These are phyloP conservation scores for Rhagonycha fulva DNA, from an alignment of 2,888 invertebrate species.

Conservation along the genomic window DNA sequence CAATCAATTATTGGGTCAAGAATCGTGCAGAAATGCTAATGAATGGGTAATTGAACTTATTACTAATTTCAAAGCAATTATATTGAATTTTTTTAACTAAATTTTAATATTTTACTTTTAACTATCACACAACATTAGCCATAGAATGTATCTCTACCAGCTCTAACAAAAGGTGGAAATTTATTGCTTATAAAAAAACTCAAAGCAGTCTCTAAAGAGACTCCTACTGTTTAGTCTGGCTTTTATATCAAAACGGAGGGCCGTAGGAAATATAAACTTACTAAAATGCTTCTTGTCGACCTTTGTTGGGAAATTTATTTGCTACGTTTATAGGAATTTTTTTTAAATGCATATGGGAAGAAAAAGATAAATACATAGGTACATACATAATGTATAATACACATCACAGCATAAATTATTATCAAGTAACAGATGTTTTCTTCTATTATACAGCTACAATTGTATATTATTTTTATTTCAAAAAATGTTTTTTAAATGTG, in stretches of 20 bases:
- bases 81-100: not conserved
- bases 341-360: slow-evolving; percentile 19
- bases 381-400: not conserved
- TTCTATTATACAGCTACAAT: not conserved
- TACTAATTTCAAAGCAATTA: not conserved
- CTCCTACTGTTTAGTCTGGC: slow-evolving; percentile 14
- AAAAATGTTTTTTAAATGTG: not conserved
- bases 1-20: slow-evolving; percentile 81
- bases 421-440: not conserved
- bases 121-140: slow-evolving; percentile 6
- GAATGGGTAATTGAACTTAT: slow-evolving; percentile 68
- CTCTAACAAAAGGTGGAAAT: slow-evolving; percentile 20
- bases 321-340: slow-evolving; percentile 15
- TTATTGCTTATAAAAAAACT: slow-evolving; percentile 23
- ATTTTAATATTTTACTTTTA: not conserved
- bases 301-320: slow-evolving; percentile 19
- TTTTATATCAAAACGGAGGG: slow-evolving; percentile 15
- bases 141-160: slow-evolving; percentile 12
- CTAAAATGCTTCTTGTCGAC: slow-evolving; percentile 22
- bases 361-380: slow-evolving; percentile 1
- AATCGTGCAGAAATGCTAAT: slow-evolving; percentile 79
- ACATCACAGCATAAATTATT: not conserved
- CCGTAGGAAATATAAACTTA: slow-evolving; percentile 17
- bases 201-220: slow-evolving; percentile 21
- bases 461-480: not conserved